phyloP scores from a whole-genome alignment of 2,113 vertebrate genomes.

The Malurus cyaneus region DNA sequence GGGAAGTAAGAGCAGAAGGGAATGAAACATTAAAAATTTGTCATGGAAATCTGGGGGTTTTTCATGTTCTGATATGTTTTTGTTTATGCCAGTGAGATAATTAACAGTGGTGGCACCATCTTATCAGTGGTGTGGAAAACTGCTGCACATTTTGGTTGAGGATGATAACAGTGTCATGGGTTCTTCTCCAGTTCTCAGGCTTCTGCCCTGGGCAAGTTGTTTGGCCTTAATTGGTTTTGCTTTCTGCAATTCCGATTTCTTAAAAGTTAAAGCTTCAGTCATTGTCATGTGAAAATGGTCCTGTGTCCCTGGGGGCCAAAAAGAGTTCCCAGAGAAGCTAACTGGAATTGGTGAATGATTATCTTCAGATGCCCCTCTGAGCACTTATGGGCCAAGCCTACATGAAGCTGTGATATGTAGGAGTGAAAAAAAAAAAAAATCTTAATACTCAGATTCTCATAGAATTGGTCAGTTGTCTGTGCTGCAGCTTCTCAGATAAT shows the following conservation, averaged over 20 bases:
- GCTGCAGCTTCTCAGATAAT: not conserved
- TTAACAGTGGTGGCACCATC: not conserved
- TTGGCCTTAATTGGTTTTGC: not conserved
- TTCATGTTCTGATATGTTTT: not conserved
- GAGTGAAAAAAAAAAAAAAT: not conserved
- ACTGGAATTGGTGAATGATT: not conserved
- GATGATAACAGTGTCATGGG: not conserved
- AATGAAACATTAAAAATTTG: not conserved
- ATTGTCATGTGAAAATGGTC: not conserved
- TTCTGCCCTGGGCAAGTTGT: not conserved
- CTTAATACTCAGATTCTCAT: not conserved
- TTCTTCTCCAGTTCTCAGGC: not conserved
- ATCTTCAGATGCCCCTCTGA: not conserved
- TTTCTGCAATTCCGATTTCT: not conserved
- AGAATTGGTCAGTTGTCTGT: not conserved
- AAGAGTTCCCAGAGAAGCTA: not conserved
- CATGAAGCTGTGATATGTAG: accelerated
- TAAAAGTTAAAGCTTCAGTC: not conserved
- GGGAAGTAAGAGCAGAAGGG: not conserved
- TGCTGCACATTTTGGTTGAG: not conserved
- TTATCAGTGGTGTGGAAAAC: not conserved
- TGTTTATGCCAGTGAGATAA: not conserved
- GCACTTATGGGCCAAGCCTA: not conserved
- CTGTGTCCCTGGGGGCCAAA: not conserved
- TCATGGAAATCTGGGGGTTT: not conserved